Conservation (phyloP, 2,888 invertebrate species). For the Aphelenchoides bicaudatus region DNA sequence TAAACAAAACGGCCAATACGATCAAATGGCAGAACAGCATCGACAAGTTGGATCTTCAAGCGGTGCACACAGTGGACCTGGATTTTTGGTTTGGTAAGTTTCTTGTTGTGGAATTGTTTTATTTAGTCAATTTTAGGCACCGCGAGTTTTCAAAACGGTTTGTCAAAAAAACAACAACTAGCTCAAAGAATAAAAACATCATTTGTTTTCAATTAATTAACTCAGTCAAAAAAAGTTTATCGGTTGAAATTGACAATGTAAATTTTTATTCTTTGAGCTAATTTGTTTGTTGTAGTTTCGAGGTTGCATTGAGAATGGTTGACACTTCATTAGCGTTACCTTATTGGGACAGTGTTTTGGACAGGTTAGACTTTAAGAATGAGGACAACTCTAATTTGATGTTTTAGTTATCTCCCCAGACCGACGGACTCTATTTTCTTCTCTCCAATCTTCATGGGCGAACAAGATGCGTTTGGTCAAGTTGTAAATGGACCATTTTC, state of each 20-base stretch:
- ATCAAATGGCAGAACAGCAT: constrained; percentile 51
- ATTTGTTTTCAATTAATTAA: too few relatives aligned
- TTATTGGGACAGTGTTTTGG: constrained; percentile 61
- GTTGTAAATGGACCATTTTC: constrained; percentile 46
- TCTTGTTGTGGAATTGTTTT: too few relatives aligned
- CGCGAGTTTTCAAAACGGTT: too few relatives aligned
- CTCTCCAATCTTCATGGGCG: constrained; percentile 42
- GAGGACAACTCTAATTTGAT: too few relatives aligned
- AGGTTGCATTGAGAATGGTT: constrained; percentile 52
- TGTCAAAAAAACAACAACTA: too few relatives aligned
- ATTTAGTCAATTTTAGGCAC: too few relatives aligned
- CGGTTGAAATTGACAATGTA: constrained; percentile 21
- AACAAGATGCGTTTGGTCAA: constrained; percentile 27
- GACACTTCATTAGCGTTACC: constrained; percentile 61
- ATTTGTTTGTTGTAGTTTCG: too few relatives aligned
- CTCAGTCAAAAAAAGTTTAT: too few relatives aligned
- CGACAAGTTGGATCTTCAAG: constrained; percentile 43
- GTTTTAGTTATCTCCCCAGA: constrained; percentile 49
- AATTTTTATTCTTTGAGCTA: constrained; percentile 20
- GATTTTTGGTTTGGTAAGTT: constrained; percentile 46
- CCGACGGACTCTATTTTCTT: constrained; percentile 54
- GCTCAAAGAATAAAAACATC: too few relatives aligned
- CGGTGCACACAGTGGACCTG: constrained; percentile 58
- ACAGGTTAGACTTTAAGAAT: too few relatives aligned
- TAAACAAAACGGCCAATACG: constrained; percentile 55